Percentiles rank a stretch among this genome's conserved stretches.
Conservation (phyloP, 2,113 vertebrate genomes). For the Synodontis membranacea region DNA sequence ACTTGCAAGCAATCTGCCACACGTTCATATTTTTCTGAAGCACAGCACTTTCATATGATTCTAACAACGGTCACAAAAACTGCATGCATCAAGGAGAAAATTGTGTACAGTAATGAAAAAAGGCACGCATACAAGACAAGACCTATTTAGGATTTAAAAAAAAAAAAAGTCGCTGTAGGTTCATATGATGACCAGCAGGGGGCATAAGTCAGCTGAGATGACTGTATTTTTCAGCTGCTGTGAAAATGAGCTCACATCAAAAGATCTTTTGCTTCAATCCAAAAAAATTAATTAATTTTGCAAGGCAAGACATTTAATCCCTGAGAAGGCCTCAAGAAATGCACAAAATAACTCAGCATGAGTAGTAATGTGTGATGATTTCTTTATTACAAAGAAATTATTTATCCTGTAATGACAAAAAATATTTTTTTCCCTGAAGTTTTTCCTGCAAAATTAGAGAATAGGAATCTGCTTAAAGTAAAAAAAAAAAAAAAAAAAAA, state of each 20-base stretch:
- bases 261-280: neutral
- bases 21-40: neutral
- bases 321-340: neutral
- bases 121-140: no score
- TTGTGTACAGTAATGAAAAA: no score
- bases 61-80: neutral
- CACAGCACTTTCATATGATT: neutral
- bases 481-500: neutral
- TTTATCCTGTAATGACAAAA: neutral
- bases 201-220: conserved; percentile 37
- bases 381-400: neutral
- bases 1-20: neutral
- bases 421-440: neutral
- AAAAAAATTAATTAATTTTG: neutral
- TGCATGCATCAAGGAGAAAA: neutral
- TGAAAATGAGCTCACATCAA: neutral
- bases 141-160: neutral
- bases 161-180: neutral
- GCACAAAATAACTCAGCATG: neutral
- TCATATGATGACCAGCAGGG: conserved; percentile 14
- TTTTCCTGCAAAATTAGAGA: neutral
- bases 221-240: neutral
- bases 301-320: neutral
- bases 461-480: neutral
- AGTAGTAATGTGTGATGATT: neutral